phyloP scores from a whole-genome alignment of 2,113 vertebrate genomes.

The Brachirus orientalis region DNA sequence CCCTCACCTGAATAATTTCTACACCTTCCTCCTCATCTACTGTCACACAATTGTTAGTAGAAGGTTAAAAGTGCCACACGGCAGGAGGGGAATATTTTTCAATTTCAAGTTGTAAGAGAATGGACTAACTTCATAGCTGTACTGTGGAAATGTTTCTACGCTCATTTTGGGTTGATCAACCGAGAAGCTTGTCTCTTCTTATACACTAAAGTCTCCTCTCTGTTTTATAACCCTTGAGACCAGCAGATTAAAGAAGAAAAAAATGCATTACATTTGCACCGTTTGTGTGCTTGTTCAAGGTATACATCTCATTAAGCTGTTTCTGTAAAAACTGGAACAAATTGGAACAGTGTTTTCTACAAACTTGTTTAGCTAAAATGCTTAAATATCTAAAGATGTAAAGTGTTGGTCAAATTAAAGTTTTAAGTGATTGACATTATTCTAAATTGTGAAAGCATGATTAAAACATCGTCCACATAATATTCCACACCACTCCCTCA shows the following conservation, averaged over 20 bases:
- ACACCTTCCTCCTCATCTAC: constrained; percentile 11
- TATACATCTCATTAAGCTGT: constrained; percentile 11
- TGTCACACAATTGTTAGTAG: background rate
- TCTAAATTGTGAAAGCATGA: background rate
- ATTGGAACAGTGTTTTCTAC: background rate
- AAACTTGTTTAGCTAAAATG: no score
- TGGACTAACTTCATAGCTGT: background rate
- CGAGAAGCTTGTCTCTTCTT: constrained; percentile 33
- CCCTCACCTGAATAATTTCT: constrained; percentile 26
- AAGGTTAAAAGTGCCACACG: background rate
- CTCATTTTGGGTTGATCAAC: constrained; percentile 21
- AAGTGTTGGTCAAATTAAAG: background rate
- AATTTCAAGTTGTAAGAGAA: background rate
- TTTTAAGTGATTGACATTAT: background rate
- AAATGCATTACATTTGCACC: background rate
- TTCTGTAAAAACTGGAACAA: background rate
- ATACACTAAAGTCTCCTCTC: constrained; percentile 54
- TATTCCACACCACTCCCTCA: background rate
- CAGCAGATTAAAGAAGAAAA: constrained; percentile 1
- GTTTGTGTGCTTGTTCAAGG: background rate
- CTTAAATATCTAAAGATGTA: no score
- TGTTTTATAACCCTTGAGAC: constrained; percentile 58
- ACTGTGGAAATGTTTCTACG: background rate
- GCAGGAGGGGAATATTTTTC: background rate
- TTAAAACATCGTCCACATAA: constrained; percentile 1